Conservation (phyloP, 2,888 invertebrate genomes). For the Polydesmus complanatus region DNA sequence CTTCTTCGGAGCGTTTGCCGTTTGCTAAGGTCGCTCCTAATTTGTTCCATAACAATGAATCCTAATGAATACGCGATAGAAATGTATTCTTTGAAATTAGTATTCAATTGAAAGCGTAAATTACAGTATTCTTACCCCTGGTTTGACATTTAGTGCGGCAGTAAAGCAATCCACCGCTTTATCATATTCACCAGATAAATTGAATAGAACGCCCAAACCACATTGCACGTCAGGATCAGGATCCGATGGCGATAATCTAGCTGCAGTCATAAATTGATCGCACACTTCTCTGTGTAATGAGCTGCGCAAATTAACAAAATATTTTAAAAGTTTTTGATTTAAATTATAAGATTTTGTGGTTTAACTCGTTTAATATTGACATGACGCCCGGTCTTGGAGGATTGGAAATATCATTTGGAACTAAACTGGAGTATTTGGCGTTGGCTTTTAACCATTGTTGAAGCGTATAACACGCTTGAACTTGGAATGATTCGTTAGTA, state of each 20-base stretch:
- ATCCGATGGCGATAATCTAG: constrained; percentile 51
- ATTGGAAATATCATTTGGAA: constrained; percentile 29
- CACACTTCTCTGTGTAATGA: constrained; percentile 50
- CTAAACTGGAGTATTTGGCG: constrained; percentile 64
- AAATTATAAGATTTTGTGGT: neutral
- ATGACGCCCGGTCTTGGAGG: constrained; percentile 23
- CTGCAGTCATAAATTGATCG: constrained; percentile 53
- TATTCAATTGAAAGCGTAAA: neutral
- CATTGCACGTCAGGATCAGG: constrained; percentile 85
- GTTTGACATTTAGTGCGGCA: constrained; percentile 68
- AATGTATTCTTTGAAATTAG: neutral
- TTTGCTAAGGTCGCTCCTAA: constrained; percentile 95
- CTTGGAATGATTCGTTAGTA: constrained; percentile 88
- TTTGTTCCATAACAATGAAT: constrained; percentile 91
- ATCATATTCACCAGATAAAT: constrained; percentile 82
- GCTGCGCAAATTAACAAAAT: constrained; percentile 28
- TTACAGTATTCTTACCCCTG: constrained; percentile 41
- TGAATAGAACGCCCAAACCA: constrained; percentile 88
- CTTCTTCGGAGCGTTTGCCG: constrained; percentile 85
- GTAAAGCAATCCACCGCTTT: constrained; percentile 94
- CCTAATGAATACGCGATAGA: constrained; percentile 35
- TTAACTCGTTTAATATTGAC: constrained; percentile 29
- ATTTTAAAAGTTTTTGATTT: neutral
- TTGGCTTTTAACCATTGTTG: constrained; percentile 42
- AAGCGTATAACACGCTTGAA: constrained; percentile 71